Percentiles rank a stretch among this genome's conserved stretches.
Evolutionary conservation across 2,888 invertebrate species (phyloP).

Genomic region (Cantharis rufa): DNA sequence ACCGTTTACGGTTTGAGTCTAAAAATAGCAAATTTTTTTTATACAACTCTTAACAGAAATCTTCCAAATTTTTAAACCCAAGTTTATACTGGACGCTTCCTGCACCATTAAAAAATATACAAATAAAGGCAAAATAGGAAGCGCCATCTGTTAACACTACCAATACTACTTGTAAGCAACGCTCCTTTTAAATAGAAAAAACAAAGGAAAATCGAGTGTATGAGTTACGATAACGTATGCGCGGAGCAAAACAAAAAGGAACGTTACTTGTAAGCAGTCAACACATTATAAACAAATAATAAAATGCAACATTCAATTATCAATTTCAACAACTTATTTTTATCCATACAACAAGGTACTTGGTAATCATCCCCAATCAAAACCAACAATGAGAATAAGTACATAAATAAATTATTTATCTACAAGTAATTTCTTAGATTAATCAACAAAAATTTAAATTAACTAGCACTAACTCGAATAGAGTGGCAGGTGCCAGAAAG

Average conservation of each 20-base stretch:
- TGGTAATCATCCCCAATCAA: neutral
- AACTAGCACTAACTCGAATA: neutral
- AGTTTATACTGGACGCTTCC: neutral
- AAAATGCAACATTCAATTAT: neutral
- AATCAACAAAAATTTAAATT: neutral
- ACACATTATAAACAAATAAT: neutral
- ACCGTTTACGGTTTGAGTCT: conserved; percentile 62
- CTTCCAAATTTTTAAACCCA: neutral
- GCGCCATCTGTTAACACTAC: neutral
- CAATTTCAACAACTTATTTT: neutral
- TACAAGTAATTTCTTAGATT: neutral
- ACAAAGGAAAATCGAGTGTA: neutral
- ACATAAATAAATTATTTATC: neutral
- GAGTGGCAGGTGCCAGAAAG: neutral
- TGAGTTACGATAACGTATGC: neutral
- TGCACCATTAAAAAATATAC: neutral
- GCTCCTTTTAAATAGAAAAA: neutral
- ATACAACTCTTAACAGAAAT: conserved; percentile 15
- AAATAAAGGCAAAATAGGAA: neutral
- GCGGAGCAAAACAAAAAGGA: neutral
- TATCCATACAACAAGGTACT: neutral
- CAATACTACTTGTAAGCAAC: neutral
- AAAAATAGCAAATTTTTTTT: conserved; percentile 29
- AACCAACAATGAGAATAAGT: neutral
- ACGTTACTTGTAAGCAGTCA: neutral